Base-by-base conservation (phyloP, 2,113 vertebrate species). In the Alces alces region DNA sequence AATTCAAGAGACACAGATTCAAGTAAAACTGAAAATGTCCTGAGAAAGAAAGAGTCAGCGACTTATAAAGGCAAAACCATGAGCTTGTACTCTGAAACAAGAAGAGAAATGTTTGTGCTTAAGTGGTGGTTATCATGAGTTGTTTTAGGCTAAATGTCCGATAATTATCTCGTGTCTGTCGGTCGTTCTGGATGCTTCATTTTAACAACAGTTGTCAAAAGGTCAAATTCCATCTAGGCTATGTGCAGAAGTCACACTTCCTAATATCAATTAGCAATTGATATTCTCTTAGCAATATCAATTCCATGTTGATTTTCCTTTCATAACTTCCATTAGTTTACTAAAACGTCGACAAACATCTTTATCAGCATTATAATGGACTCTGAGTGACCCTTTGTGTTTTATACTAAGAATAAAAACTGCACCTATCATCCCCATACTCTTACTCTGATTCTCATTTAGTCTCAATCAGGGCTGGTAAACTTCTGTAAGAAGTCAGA, bases 381-480 rank as follows among this genome's bases (percentile, higher is more conserved):
- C 23, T 61, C 30, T 86, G 25, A 57, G 23, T 54, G 61, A 50
- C 27, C 54, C 28, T 61, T 57, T 84, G 45, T 61, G 47, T 70
- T 93, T 95, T 66, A 91, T 58, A 15, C 39, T 47, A 55, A 33
- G 54, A 94, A 95, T 55, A 95, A 19, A 93, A 96, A 61, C 36
- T 87, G 89, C 14, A 61, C 54, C 70, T 87, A 64, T 82, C 50
- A 43, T 70, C 92, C 39, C 36, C 47, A 5, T 92, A 36, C 11
- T 70, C n/a, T n/a, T 66, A 55, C 25, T 86, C 12, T 92, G 76
- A 76, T 93, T 91, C 58, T 89, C 58, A 61, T 52, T 91, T 96
- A 91, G 30, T 89, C 12, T 90, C 36, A 70, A 21, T 73, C 64
- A 79, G 55, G 6, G 3, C 55, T 73, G 45, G 7, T 52, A 47